These are phyloP conservation scores for Adelges cooleyi DNA, from an alignment of 1,140 invertebrate genomes.

Conservation along the genomic window DNA sequence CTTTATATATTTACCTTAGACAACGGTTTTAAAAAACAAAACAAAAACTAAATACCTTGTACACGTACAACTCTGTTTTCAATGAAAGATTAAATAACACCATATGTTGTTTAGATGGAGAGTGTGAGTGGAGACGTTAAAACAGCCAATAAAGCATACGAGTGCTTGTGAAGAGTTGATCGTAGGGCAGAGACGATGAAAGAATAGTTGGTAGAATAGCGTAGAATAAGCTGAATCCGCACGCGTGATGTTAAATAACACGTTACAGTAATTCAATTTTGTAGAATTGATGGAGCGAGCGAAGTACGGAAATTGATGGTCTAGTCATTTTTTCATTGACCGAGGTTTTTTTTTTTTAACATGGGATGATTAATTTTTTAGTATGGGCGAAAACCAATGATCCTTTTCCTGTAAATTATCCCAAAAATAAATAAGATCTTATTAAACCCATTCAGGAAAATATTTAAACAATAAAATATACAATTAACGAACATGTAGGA, in stretches of 20 bases:
- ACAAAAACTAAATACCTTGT: constrained; percentile 26
- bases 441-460: constrained; percentile 30
- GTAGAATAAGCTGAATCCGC: constrained; percentile 22
- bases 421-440: constrained; percentile 28
- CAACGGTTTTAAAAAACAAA: constrained; percentile 23
- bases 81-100: constrained; percentile 24
- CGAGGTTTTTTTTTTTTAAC: constrained; percentile 22
- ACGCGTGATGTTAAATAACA: constrained; percentile 23
- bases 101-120: constrained; percentile 26
- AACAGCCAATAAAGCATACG: constrained; percentile 24
- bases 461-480: constrained; percentile 11
- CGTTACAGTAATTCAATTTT: constrained; percentile 22
- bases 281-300: constrained; percentile 28
- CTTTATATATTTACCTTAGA: constrained; percentile 8
- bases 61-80: constrained; percentile 21
- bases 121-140: constrained; percentile 28
- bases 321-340: constrained; percentile 21
- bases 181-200: constrained; percentile 25
- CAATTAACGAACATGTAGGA: too few species aligned
- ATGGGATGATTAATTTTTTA: constrained; percentile 27
- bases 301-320: constrained; percentile 21
- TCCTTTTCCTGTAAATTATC: constrained; percentile 28
- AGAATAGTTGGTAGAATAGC: constrained; percentile 26
- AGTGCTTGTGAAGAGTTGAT: constrained; percentile 27
- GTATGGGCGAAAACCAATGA: constrained; percentile 28